Conservation (phyloP, 2,888 invertebrate species). For the Fabriciana adippe region DNA sequence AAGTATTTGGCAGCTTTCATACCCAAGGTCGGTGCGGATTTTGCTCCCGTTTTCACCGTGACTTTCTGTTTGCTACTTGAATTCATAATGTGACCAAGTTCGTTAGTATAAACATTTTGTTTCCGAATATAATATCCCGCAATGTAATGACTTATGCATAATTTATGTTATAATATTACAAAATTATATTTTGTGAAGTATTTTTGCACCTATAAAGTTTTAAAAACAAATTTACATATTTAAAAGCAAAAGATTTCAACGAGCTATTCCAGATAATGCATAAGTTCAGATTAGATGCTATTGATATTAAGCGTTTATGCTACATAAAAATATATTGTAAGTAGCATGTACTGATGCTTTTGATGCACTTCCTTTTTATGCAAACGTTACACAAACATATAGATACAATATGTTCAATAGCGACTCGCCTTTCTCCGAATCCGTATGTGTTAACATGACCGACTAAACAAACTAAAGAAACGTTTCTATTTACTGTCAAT, state of each 20-base stretch:
- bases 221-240: constrained; percentile 3
- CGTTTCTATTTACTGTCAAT: constrained; percentile 50
- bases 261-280: constrained; percentile 42
- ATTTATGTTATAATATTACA: constrained; percentile 40
- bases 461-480: constrained; percentile 47
- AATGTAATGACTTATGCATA: constrained; percentile 30
- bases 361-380: constrained; percentile 39
- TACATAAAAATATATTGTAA: not conserved
- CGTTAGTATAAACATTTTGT: constrained; percentile 27
- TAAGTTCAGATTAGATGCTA: too few relatives aligned
- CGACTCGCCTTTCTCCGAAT: constrained; percentile 56
- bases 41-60: constrained; percentile 57
- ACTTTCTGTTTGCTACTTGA: constrained; percentile 56
- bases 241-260: constrained; percentile 69
- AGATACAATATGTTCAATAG: constrained; percentile 42
- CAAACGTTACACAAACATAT: constrained; percentile 34
- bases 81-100: constrained; percentile 35
- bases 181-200: constrained; percentile 41
- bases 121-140: constrained; percentile 18
- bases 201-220: constrained; percentile 25
- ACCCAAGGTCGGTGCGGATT: constrained; percentile 50
- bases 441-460: constrained; percentile 53
- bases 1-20: constrained; percentile 58
- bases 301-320: constrained; percentile 32
- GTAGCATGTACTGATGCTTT: not conserved